Evolutionary conservation across 1,140 invertebrate genomes (phyloP).

Genomic region (Orussus abietinus): DNA sequence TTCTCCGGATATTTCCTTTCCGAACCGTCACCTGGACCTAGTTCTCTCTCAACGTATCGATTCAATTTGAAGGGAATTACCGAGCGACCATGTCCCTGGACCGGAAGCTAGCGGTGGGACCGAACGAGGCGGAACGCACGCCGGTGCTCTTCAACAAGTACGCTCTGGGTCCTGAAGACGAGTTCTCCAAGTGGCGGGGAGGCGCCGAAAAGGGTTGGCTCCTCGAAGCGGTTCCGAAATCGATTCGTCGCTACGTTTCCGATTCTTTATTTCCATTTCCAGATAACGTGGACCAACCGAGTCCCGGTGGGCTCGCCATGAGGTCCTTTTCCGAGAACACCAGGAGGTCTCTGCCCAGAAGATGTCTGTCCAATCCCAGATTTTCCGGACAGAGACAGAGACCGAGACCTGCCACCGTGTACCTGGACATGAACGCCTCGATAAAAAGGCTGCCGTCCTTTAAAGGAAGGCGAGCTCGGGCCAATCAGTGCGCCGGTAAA

Average conservation of each 20-base stretch:
- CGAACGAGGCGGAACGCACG: conserved; percentile 49
- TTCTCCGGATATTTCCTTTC: no score
- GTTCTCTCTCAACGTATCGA: no score
- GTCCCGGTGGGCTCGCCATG: no score
- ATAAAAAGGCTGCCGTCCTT: conserved; percentile 19
- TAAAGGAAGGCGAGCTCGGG: conserved; percentile 25
- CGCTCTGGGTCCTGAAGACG: conserved; percentile 58
- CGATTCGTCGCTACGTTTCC: no score
- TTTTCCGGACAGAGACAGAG: conserved; percentile 19
- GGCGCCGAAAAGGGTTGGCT: conserved; percentile 13
- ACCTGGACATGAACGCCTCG: conserved; percentile 32
- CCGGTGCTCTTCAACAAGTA: conserved; percentile 71
- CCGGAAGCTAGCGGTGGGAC: conserved; percentile 37
- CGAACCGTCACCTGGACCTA: no score
- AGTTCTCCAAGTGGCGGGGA: no score
- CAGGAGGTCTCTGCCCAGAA: conserved; percentile 28
- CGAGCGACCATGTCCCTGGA: conserved; percentile 50
- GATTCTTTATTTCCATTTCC: conserved; percentile 1
- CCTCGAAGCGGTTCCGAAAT: no score
- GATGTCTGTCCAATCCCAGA: conserved; percentile 34
- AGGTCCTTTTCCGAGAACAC: conserved; percentile 3
- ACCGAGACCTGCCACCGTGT: conserved; percentile 23
- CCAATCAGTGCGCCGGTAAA: conserved; percentile 36
- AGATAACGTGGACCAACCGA: no score
- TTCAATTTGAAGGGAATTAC: no score